Percentiles rank a stretch among this genome's conserved stretches.
Evolutionary conservation across 2,888 invertebrate genomes (phyloP).

Genomic region (Odontocolon sp.): DNA sequence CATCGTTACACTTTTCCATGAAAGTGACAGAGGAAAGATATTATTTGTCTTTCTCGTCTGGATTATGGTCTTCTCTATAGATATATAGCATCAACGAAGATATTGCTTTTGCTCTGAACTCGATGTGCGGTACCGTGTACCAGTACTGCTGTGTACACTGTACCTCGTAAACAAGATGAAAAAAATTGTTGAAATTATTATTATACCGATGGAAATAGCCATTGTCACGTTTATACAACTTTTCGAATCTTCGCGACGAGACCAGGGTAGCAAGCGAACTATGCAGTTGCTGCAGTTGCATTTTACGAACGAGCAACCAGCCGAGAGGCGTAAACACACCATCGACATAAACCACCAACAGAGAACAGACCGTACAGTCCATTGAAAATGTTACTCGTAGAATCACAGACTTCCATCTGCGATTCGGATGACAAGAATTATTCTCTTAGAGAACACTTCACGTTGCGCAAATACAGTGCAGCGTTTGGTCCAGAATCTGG

Average conservation of each 20-base stretch:
- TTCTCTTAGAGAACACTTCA: conserved; percentile 1
- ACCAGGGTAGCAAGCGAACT: neutral
- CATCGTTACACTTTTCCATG: too few species aligned
- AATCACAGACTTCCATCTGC: neutral
- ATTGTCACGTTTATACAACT: neutral
- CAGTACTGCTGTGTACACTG: neutral
- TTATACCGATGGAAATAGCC: neutral
- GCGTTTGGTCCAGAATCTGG: neutral
- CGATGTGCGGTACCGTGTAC: neutral
- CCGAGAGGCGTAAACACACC: conserved; percentile 69
- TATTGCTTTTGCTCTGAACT: too few species aligned
- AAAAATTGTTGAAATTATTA: neutral
- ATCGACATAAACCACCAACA: conserved; percentile 68
- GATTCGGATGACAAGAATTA: conserved; percentile 10
- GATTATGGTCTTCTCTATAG: too few species aligned
- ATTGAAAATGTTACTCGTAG: conserved; percentile 35
- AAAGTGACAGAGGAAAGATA: too few species aligned
- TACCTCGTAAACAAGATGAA: neutral
- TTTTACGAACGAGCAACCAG: conserved; percentile 61
- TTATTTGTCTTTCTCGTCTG: too few species aligned
- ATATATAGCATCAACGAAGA: too few species aligned
- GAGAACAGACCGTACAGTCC: conserved; percentile 64
- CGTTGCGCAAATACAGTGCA: neutral
- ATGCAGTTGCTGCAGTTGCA: conserved; percentile 48
- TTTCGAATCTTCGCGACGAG: neutral